Conservation (phyloP, 2,113 vertebrate species). For the Aegithalos caudatus region DNA sequence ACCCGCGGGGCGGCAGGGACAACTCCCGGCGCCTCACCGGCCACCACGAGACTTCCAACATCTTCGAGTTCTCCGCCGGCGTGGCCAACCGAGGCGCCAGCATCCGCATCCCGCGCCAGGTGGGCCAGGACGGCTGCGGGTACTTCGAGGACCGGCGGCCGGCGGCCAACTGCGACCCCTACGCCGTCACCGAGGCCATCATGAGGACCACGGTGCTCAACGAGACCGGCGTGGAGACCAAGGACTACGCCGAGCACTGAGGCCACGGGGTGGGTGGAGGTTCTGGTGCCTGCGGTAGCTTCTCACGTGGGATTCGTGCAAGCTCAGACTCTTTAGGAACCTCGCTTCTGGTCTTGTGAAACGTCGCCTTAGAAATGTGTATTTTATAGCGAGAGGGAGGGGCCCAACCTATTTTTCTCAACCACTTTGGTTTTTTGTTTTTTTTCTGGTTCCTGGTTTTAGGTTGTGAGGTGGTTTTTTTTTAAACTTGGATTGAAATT, state of each 20-base stretch:
- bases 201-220: conserved; percentile 70
- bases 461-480: not conserved
- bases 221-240: conserved; percentile 47
- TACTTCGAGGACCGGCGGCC: conserved; percentile 83
- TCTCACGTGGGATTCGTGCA: not conserved
- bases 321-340: conserved; percentile 39
- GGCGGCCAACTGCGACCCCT: conserved; percentile 81
- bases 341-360: conserved; percentile 38
- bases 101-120: conserved; percentile 80
- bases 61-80: conserved; percentile 74
- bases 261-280: not conserved
- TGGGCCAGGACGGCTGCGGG: conserved; percentile 68
- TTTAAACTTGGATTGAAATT: not conserved
- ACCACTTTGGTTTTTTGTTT: not conserved
- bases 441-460: not conserved
- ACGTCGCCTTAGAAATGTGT: not conserved
- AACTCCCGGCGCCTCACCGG: conserved; percentile 78
- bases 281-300: not conserved
- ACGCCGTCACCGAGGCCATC: conserved; percentile 72
- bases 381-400: not conserved
- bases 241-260: conserved; percentile 43
- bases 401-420: conserved; percentile 3
- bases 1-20: conserved; percentile 74
- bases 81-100: conserved; percentile 77
- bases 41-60: conserved; percentile 75